Evolutionary conservation across 2,113 vertebrate genomes (phyloP), one percentile per base, ranked within the genome.

Genomic region (Corvus cornix): DNA sequence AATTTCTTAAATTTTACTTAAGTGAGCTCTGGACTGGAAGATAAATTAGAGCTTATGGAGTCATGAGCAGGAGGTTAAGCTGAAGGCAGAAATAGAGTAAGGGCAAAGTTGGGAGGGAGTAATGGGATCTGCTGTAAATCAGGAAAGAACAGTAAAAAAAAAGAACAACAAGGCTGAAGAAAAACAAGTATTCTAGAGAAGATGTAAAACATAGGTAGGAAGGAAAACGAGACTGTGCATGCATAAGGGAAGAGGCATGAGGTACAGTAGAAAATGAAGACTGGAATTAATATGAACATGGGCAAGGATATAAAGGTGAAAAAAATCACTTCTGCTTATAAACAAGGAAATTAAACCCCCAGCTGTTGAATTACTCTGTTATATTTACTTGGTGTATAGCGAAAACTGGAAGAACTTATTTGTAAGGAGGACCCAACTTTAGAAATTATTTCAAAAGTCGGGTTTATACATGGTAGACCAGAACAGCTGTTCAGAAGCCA

Each of bases 401-500:
- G 37, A 66, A 93, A 97, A 87, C 9, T 72, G 17, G 28, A 85
- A 76, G 13, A 76, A 59, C 26, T 91, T 88, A 11, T 55, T 85
- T 56, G 10, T 67, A 85, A 84, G 56, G 27, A 53, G 15, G 22
- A 89, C 59, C 1, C 21, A 88, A 51, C 52, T 76, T 95, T 30
- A 58, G 53, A 74, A 76, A 82, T 60, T 28, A 78, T 76, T 94
- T 87, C 19, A 46, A 56, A 96, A 91, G 27, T 49, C 21, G 2
- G 1, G 3, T 74, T 96, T 84, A 74, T 79, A 88, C 43, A 58
- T 68, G 28, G 91, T 66, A 88, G 70, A 95, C 70, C 46, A 64
- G 52, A 94, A 76, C 92, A 96, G 93, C 87, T 95, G 95, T 69
- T 90, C 68, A 89, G 74, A 87, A 96, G 67, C 74, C 70, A 92